Percentiles rank a stretch among this genome's conserved stretches.
Conservation (phyloP, 2,113 vertebrate species). For the Catharus bicknelli region DNA sequence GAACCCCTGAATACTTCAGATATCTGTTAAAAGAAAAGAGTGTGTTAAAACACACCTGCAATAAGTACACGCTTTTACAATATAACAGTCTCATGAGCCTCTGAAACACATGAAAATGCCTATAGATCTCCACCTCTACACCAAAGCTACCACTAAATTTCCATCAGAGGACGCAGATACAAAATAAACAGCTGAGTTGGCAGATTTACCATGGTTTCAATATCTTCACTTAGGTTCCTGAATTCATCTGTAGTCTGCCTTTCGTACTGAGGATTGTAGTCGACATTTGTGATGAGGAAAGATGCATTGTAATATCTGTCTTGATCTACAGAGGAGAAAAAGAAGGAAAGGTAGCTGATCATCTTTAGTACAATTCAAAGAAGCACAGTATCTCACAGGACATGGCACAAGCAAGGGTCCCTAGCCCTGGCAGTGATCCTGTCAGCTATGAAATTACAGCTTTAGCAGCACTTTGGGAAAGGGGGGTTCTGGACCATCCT, state of each 20-base stretch:
- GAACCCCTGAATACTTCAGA: constrained; percentile 63
- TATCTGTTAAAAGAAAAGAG: constrained; percentile 64
- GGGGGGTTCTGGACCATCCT: not conserved
- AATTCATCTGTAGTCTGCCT: constrained; percentile 65
- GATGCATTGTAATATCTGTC: constrained; percentile 65
- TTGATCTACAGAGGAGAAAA: constrained; percentile 58
- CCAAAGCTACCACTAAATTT: not conserved
- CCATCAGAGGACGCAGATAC: not conserved
- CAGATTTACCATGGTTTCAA: constrained; percentile 66
- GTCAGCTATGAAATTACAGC: not conserved
- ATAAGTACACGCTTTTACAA: not conserved
- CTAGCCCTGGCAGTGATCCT: not conserved
- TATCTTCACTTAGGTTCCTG: constrained; percentile 49
- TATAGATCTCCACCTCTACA: not conserved
- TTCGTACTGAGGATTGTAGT: constrained; percentile 49
- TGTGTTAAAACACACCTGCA: not conserved
- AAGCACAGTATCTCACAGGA: not conserved
- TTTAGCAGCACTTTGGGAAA: not conserved
- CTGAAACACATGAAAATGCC: not conserved
- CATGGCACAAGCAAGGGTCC: not conserved
- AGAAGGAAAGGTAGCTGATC: not conserved
- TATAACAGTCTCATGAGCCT: not conserved
- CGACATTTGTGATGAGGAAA: constrained; percentile 60
- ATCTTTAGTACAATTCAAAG: not conserved
- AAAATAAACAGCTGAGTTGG: not conserved